Evolutionary conservation across 2,797 vertebrate species (phyloP), one percentile per base, ranked within the genome.

Genomic region (Halcyon chelicuti): DNA sequence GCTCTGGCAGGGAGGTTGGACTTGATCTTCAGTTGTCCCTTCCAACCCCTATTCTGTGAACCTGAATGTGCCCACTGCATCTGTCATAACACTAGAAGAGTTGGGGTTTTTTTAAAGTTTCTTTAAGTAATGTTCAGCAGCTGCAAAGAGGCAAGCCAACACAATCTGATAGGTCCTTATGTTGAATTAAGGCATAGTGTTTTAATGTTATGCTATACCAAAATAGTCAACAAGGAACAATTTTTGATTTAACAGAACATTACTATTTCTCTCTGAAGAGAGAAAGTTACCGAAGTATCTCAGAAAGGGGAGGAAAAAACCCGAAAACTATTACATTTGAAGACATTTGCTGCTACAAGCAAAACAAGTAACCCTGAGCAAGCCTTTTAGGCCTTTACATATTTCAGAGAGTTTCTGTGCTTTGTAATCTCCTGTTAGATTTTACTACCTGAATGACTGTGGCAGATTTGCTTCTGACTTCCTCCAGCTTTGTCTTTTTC

Each of bases 381-480:
- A 79, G n/a, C 6, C 5, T 46, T 16, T 22, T 40, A 14, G 13
- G 55, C 21, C 35, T 39, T 90, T 40, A 37, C 3, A 70, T 3
- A 39, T 62, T 92, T 79, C 61, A 23, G 22, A 23, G 22, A 2
- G 12, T 12, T 73, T 68, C 54, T 33, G 57, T 54, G 33, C 14
- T 47, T 10, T 62, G 12, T 23, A 67, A 37, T 37, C 42, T 52
- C 11, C 74, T 18, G 55, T 85, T 62, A 40, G 20, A 62, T 52
- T 33, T 5, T 88, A 47, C 62, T 95, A 99, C 99, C 98, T 99
- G 99, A 95, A 99, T 98, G 72, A 98, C 19, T 5, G 82, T 95
- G 28, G 99, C 99, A 49, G 99, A 98, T 74, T 95, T 67, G 65
- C 94, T 96, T 82, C 96, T 98, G 71, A 93, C 51, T 94, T 97